A percentile compares a stretch with the other conserved stretches of the same genome.
Evolutionary conservation across 2,888 invertebrate genomes (phyloP).

Genomic region (Drosophila vallismaia): DNA sequence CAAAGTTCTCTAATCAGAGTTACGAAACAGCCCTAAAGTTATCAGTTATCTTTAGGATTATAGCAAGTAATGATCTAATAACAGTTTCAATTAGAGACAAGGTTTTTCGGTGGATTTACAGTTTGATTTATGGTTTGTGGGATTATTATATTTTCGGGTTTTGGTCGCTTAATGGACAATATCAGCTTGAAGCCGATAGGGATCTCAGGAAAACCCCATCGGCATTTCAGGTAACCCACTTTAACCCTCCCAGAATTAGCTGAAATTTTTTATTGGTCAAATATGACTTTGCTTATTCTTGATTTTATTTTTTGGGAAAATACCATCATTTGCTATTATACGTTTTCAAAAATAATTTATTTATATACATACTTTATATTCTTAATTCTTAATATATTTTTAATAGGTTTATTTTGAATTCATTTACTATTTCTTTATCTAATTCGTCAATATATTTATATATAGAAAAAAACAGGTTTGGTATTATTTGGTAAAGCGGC

Average conservation of each 20-base stretch:
- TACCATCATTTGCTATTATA: neutral
- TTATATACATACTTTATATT: too few relatives aligned
- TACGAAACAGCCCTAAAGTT: neutral
- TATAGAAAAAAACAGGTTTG: too few relatives aligned
- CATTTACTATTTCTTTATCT: too few relatives aligned
- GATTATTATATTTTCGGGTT: neutral
- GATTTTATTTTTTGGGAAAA: neutral
- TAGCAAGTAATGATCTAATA: constrained; percentile 2
- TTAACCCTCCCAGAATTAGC: neutral
- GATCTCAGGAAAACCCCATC: constrained; percentile 11
- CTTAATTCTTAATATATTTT: too few relatives aligned
- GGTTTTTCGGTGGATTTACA: neutral
- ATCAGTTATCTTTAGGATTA: neutral
- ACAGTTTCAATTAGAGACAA: neutral
- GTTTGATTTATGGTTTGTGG: neutral
- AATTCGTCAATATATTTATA: too few relatives aligned
- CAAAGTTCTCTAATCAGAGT: neutral
- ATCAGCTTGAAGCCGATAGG: neutral
- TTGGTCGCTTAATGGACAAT: neutral
- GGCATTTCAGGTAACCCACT: neutral
- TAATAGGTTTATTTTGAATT: too few relatives aligned
- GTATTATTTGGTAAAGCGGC: too few relatives aligned
- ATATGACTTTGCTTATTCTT: constrained; percentile 13
- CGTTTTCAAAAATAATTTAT: too few relatives aligned
- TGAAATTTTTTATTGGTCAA: neutral